Conservation (phyloP, 2,888 invertebrate genomes). For the Coecobrya sp. region DNA sequence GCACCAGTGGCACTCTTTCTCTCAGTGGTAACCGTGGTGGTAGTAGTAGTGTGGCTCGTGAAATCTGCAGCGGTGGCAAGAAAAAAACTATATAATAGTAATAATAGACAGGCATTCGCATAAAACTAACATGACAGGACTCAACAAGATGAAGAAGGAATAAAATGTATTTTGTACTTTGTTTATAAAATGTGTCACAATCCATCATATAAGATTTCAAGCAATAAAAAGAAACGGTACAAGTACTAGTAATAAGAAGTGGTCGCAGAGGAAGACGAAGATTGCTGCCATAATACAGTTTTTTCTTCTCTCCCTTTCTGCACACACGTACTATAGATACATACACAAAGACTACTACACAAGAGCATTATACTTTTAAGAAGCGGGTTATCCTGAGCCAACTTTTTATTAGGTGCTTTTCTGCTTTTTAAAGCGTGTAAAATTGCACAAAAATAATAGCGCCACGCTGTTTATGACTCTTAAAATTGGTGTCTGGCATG, state of each 20-base stretch:
- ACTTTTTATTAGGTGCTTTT: constrained; percentile 75
- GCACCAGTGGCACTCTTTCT: not conserved
- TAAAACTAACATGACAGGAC: constrained; percentile 56
- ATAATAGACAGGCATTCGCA: constrained; percentile 13
- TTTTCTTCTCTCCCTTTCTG: not conserved
- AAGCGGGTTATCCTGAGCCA: constrained; percentile 53
- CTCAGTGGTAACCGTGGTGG: not conserved
- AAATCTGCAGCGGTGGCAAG: constrained; percentile 26
- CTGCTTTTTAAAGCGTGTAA: constrained; percentile 79
- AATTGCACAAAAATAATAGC: constrained; percentile 76
- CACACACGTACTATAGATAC: not conserved
- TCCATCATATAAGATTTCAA: constrained; percentile 72
- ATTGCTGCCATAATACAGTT: not conserved
- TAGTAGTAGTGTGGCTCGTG: not conserved
- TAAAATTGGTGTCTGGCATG: constrained; percentile 75
- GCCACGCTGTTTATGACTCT: constrained; percentile 73
- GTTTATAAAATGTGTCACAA: constrained; percentile 77
- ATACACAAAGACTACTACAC: not conserved
- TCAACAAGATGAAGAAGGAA: constrained; percentile 53
- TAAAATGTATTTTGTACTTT: constrained; percentile 74
- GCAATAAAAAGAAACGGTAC: constrained; percentile 51
- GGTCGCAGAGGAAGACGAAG: not conserved
- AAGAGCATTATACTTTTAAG: not conserved
- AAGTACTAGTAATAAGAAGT: not conserved
- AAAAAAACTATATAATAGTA: constrained; percentile 25